These are phyloP conservation scores for Prostheceraeus crozeri DNA, from an alignment of 2,888 invertebrate genomes.

Conservation along the genomic window DNA sequence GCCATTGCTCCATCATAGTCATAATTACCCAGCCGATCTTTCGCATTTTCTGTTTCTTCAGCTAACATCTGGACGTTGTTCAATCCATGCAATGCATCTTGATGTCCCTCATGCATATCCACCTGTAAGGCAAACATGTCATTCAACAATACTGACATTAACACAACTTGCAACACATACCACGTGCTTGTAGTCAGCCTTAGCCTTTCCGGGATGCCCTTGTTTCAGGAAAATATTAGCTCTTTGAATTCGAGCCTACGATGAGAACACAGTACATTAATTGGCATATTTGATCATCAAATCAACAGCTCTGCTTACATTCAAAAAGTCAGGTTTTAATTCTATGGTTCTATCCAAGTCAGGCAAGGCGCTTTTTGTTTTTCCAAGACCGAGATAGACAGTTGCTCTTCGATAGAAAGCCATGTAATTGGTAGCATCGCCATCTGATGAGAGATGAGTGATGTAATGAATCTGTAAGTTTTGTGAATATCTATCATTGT, in stretches of 20 bases:
- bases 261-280: constrained; percentile 37
- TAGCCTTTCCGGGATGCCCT: constrained; percentile 73
- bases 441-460: constrained; percentile 70
- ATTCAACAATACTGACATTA: no score
- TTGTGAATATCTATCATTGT: no score
- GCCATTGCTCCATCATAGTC: constrained; percentile 65
- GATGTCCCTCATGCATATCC: no score
- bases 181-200: constrained; percentile 72
- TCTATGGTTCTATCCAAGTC: constrained; percentile 86
- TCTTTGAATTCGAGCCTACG: constrained; percentile 67
- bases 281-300: background rate
- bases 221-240: constrained; percentile 81
- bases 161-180: no score
- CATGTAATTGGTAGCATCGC: constrained; percentile 87
- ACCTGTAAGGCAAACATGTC: no score
- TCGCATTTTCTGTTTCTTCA: constrained; percentile 56
- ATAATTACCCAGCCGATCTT: constrained; percentile 62
- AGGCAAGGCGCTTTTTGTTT: constrained; percentile 83
- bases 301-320: constrained; percentile 62
- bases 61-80: no score
- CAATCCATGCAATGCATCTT: no score
- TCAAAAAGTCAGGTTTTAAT: constrained; percentile 84
- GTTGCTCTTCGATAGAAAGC: constrained; percentile 91
- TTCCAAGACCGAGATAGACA: constrained; percentile 86
- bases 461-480: no score